These are phyloP conservation scores for Cantharis rufa DNA, from an alignment of 2,888 invertebrate genomes.

Conservation along the genomic window DNA sequence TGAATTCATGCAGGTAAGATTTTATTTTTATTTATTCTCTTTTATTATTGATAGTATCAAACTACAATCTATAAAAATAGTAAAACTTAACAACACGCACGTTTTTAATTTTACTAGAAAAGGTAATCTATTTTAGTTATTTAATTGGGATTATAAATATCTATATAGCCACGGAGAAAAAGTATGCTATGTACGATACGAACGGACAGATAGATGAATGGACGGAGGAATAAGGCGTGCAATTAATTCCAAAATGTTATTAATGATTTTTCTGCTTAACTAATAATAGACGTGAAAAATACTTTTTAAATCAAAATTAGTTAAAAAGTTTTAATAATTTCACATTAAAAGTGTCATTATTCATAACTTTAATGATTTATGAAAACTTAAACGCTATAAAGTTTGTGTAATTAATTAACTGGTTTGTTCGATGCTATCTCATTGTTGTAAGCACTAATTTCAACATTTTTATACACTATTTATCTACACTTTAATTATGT, in stretches of 20 bases:
- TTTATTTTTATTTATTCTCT: slow-evolving; percentile 1
- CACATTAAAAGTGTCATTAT: background rate
- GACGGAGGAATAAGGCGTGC: background rate
- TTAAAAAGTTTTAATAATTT: background rate
- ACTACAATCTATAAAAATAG: background rate
- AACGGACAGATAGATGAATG: background rate
- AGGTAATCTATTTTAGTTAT: background rate
- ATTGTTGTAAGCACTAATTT: background rate
- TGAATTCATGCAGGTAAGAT: slow-evolving; percentile 47
- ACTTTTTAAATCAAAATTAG: background rate
- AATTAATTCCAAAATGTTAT: background rate
- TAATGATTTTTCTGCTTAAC: background rate
- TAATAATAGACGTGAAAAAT: background rate
- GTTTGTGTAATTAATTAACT: slow-evolving; percentile 1
- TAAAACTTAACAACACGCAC: background rate
- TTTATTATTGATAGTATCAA: background rate
- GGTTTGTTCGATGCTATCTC: background rate
- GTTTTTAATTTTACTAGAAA: background rate
- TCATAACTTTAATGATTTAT: background rate
- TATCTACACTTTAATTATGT: background rate
- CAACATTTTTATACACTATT: background rate
- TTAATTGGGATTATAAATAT: background rate
- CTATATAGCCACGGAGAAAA: background rate
- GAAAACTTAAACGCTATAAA: background rate
- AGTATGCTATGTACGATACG: background rate